Evolutionary conservation across 2,797 vertebrate species (phyloP), one percentile per base, ranked within the genome.

Genomic region (Emydoidea blandingii): DNA sequence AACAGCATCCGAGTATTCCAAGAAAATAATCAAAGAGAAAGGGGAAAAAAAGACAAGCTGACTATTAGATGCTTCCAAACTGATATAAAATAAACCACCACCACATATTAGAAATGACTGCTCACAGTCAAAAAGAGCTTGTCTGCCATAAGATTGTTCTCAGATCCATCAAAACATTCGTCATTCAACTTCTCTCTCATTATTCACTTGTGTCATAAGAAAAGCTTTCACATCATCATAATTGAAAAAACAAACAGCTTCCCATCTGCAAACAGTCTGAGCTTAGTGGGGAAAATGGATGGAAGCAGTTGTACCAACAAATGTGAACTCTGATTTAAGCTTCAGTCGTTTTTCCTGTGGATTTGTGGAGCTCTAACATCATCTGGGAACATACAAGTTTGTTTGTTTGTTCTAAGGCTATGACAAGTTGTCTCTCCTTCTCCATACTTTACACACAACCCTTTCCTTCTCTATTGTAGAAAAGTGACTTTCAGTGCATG

Each of bases 301-400:
- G 81, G 81, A 82, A 86, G 79, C 47, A 80, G 49, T 27, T 87
- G 87, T 37, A 94, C 50, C 72, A 94, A 83, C 54, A 79, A 92
- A 90, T 50, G 82, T 59, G 62, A 92, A 90, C 65, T 50, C 37
- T 59, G 50, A 72, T 79, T 78, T 90, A 52, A 59, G 74, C 65
- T 79, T 81, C 62, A 57, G 50, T 57, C 31, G 37, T 81, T 83
- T 86, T 90, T 41, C 68, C 88, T 78, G 44, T 78, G 25, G 44
- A 78, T 41, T 44, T 81, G 56, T 72, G 47, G 47, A 59, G 29
- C 86, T 92, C 65, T 52, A 81, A 72, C 47, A 91, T 68, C 76
- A 86, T 79, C 18, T 79, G 34, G 27, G 23, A 68, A 78, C 62
- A 62, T 18, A 44, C n/a, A 81, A 65, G 68, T 72, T 72, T 72